Percentiles rank a stretch among this genome's conserved stretches.
Conservation (phyloP, 2,113 vertebrate species). For the Halcyon malimbica region DNA sequence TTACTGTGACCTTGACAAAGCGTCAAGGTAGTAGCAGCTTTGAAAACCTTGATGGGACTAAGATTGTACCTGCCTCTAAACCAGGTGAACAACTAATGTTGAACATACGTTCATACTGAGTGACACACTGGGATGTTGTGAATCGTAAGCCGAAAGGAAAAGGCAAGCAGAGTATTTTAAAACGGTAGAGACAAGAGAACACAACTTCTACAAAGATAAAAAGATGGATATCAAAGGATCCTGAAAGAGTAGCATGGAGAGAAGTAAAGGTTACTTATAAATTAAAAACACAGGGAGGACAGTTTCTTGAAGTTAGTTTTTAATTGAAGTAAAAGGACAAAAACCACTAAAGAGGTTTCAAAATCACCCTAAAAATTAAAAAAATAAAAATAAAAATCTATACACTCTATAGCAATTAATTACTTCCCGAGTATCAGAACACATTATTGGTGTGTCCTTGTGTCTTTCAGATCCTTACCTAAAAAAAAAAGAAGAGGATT, state of each 20-base stretch:
- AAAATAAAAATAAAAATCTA: background rate
- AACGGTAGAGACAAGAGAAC: background rate
- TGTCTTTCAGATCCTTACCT: background rate
- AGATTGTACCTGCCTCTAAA: constrained; percentile 45
- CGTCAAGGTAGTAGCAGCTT: background rate
- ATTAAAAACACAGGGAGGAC: background rate
- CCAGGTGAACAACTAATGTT: constrained; percentile 30
- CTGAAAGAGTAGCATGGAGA: background rate
- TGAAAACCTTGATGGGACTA: constrained; percentile 11
- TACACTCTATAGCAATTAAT: background rate
- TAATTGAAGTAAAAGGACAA: background rate
- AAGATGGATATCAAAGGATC: background rate
- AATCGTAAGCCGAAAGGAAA: constrained; percentile 49
- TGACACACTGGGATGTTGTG: constrained; percentile 24
- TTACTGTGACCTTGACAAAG: background rate
- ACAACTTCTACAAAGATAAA: background rate
- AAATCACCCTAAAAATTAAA: background rate
- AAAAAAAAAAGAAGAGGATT: background rate
- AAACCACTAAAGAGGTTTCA: background rate
- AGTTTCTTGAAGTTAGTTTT: background rate
- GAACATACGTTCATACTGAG: constrained; percentile 43
- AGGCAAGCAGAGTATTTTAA: background rate
- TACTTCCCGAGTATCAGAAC: background rate
- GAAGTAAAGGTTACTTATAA: background rate
- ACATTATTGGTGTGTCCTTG: background rate